These are phyloP conservation scores for Poeciliopsis occidentalis DNA, from an alignment of 2,113 vertebrate genomes.

Conservation along the genomic window DNA sequence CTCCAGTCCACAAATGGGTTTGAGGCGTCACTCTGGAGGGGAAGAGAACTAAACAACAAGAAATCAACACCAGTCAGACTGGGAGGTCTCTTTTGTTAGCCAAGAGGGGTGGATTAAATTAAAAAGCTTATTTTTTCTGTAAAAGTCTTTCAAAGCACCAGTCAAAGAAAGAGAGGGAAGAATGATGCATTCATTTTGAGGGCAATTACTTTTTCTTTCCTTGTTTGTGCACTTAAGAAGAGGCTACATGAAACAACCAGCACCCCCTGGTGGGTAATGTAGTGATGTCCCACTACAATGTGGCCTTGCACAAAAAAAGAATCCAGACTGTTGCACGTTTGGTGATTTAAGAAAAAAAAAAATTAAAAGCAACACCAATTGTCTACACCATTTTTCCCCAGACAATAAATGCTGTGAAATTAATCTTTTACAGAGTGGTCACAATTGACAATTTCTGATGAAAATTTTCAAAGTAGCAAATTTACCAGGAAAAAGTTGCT, in stretches of 20 bases:
- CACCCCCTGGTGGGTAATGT: slow-evolving; percentile 18
- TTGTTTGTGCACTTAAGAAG: neutral
- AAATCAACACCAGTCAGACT: neutral
- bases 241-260: neutral
- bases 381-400: too few relatives aligned
- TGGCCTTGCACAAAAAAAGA: neutral
- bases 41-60: slow-evolving; percentile 77
- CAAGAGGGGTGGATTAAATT: neutral
- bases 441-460: neutral
- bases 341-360: too few relatives aligned
- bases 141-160: neutral
- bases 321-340: neutral
- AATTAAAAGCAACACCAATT: too few relatives aligned
- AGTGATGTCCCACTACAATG: neutral
- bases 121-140: neutral
- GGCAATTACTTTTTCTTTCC: neutral
- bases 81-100: neutral
- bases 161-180: neutral
- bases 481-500: too few relatives aligned
- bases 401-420: neutral
- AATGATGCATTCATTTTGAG: neutral
- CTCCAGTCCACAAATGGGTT: slow-evolving; percentile 68
- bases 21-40: slow-evolving; percentile 66
- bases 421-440: neutral
- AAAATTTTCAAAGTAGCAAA: neutral